phyloP scores from a whole-genome alignment of 2,888 invertebrate genomes.

The Nephrotoma flavescens region DNA sequence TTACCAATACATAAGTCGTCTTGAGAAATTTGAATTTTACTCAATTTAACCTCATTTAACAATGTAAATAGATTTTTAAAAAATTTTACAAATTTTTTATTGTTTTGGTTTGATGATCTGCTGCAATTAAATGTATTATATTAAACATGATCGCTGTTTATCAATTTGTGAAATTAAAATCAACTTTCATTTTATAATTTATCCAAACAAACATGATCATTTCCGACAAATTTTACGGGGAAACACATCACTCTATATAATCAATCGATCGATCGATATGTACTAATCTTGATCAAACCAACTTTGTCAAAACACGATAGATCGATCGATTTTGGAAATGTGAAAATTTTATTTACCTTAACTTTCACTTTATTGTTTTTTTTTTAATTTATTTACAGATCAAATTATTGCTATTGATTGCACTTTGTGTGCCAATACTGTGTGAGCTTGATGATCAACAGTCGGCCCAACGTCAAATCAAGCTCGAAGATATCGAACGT shows the following conservation, averaged over 20 bases:
- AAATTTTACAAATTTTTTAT: background rate
- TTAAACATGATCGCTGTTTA: background rate
- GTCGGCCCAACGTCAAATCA: constrained; percentile 34
- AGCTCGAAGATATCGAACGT: constrained; percentile 59
- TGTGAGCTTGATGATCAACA: background rate
- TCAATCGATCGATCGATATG: background rate
- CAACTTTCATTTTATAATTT: background rate
- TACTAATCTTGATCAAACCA: too few species aligned
- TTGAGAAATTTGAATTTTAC: background rate
- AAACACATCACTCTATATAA: background rate
- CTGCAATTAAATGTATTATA: background rate
- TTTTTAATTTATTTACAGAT: background rate
- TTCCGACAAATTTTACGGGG: background rate
- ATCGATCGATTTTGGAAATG: background rate
- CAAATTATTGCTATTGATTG: background rate
- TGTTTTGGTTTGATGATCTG: background rate
- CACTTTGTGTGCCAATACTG: background rate
- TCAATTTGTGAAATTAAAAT: background rate
- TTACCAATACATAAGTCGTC: background rate
- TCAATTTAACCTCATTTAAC: background rate
- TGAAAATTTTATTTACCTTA: background rate
- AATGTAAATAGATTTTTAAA: background rate
- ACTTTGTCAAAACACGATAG: too few species aligned
- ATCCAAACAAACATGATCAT: background rate
- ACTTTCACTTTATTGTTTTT: background rate